Evolutionary conservation across 1,140 invertebrate species (phyloP).

Genomic region (Tetranychus urticae): DNA sequence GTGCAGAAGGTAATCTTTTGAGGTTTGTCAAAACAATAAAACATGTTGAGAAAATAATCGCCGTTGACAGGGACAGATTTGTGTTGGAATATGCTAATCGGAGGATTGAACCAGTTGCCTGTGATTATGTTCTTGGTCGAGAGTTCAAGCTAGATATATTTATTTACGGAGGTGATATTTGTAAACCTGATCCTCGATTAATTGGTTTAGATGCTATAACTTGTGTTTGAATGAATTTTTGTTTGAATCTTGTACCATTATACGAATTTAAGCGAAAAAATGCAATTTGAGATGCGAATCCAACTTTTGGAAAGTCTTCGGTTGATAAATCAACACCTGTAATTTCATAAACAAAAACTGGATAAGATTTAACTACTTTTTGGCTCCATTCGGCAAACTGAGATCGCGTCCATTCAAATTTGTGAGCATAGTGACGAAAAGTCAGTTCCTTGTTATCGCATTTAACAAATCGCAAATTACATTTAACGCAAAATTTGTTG

Average conservation of each 20-base stretch:
- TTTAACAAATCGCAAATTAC: conserved; percentile 45
- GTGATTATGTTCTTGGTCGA: conserved; percentile 27
- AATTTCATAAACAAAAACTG: conserved; percentile 39
- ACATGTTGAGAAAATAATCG: conserved; percentile 28
- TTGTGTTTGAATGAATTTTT: conserved; percentile 54
- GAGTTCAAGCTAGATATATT: conserved; percentile 25
- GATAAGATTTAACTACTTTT: conserved; percentile 35
- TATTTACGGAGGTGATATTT: conserved; percentile 35
- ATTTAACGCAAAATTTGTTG: conserved; percentile 76
- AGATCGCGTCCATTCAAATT: conserved; percentile 69
- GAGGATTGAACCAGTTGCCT: conserved; percentile 25
- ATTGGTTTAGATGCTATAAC: conserved; percentile 39
- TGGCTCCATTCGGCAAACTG: conserved; percentile 60
- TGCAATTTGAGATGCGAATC: conserved; percentile 49
- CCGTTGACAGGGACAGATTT: conserved; percentile 38
- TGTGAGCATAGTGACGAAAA: conserved; percentile 63
- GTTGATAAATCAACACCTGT: conserved; percentile 41
- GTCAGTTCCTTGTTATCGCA: conserved; percentile 21
- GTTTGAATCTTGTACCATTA: no score
- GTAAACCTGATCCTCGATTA: conserved; percentile 26
- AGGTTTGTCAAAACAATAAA: conserved; percentile 35
- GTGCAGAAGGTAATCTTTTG: conserved; percentile 45
- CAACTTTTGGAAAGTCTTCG: conserved; percentile 26
- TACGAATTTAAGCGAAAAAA: conserved; percentile 25
- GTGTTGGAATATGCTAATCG: conserved; percentile 22